Evolutionary conservation across 2,113 vertebrate genomes (phyloP).

Genomic region (Takifugu bimaculatus): DNA sequence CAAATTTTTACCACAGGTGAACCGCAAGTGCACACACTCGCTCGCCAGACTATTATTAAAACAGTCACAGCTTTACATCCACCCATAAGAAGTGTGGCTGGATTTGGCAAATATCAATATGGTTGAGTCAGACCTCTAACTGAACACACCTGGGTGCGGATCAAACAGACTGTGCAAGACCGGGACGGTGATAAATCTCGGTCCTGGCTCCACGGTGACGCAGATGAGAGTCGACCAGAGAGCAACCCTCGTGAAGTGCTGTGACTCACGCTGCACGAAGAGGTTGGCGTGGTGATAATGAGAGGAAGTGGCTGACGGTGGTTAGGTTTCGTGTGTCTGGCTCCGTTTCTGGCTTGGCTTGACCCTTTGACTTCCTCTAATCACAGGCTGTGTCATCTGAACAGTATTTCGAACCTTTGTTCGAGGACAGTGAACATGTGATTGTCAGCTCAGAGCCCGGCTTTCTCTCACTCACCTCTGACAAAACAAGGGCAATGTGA

Average conservation of each 20-base stretch:
- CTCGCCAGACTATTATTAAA: conserved; percentile 29
- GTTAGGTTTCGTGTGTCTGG: conserved; percentile 19
- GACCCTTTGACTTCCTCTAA: conserved; percentile 47
- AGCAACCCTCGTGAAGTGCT: conserved; percentile 36
- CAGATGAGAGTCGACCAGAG: conserved; percentile 50
- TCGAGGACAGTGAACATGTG: neutral
- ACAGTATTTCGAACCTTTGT: conserved; percentile 1
- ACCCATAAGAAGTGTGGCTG: conserved; percentile 17
- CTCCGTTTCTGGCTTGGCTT: conserved; percentile 17
- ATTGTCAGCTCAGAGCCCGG: conserved; percentile 13
- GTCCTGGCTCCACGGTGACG: conserved; percentile 49
- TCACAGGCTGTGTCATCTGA: conserved; percentile 33
- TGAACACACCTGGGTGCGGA: conserved; percentile 64
- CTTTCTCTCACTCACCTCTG: conserved; percentile 1
- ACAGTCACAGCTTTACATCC: conserved; percentile 23
- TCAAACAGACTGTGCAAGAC: conserved; percentile 52
- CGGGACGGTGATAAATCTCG: conserved; percentile 50
- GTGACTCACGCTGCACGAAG: conserved; percentile 58
- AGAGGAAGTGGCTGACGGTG: conserved; percentile 46
- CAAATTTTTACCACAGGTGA: neutral
- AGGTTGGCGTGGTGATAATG: conserved; percentile 23
- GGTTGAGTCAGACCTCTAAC: conserved; percentile 60
- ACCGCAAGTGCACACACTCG: neutral
- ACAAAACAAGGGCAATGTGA: conserved; percentile 8
- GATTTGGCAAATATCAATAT: conserved; percentile 49